These are phyloP conservation scores for Elaeidobius kamerunicus DNA, from an alignment of 2,888 invertebrate species.

Conservation along the genomic window DNA sequence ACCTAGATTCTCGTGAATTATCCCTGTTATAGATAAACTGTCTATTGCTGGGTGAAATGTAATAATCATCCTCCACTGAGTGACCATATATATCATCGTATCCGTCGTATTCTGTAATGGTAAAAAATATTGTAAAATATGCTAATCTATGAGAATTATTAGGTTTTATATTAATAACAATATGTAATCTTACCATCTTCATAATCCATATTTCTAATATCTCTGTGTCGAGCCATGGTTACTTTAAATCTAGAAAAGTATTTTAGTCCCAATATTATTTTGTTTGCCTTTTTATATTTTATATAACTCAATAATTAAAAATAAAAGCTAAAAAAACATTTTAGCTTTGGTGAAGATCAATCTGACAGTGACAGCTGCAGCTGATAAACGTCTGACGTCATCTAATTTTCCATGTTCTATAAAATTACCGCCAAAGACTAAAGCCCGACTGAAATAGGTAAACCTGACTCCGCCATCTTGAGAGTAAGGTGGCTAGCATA, in stretches of 20 bases:
- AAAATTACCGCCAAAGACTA: too few species aligned
- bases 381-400: too few species aligned
- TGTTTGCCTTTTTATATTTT: too few species aligned
- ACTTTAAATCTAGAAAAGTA: background rate
- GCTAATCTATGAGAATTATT: background rate
- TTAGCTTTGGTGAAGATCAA: too few species aligned
- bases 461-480: too few species aligned
- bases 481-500: too few species aligned
- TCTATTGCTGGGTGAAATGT: constrained; percentile 84
- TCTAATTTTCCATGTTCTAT: too few species aligned
- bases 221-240: constrained; percentile 83
- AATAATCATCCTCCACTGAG: constrained; percentile 90
- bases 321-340: too few species aligned
- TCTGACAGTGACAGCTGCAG: too few species aligned
- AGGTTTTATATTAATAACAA: background rate
- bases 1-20: constrained; percentile 57
- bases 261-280: too few species aligned
- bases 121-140: background rate
- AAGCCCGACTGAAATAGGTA: too few species aligned
- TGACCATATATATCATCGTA: constrained; percentile 91
- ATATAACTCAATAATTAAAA: too few species aligned
- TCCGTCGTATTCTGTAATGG: constrained; percentile 74
- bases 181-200: constrained; percentile 61
- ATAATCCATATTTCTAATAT: constrained; percentile 79
- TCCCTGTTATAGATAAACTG: constrained; percentile 83